A percentile compares a stretch with the other conserved stretches of the same genome.
These are phyloP conservation scores for Calycopis cecrops DNA, from an alignment of 1,140 invertebrate species.

Conservation along the genomic window DNA sequence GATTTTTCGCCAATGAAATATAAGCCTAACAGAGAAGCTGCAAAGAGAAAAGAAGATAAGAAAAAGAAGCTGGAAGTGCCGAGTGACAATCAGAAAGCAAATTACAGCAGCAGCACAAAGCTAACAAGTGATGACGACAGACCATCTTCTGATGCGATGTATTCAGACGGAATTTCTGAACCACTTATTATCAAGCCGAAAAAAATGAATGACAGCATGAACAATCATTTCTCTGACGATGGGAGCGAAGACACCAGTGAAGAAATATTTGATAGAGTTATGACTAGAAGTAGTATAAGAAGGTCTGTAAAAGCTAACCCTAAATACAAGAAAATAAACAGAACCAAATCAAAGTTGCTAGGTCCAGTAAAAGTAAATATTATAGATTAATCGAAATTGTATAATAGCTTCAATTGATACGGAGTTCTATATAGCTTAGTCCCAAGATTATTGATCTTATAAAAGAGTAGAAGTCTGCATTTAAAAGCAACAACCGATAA, in stretches of 20 bases:
- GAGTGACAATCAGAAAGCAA: slow-evolving; percentile 31
- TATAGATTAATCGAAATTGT: slow-evolving; percentile 38
- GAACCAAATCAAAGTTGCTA: slow-evolving; percentile 62
- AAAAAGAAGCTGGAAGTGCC: slow-evolving; percentile 52
- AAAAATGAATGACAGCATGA: slow-evolving; percentile 66
- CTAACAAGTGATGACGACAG: slow-evolving; percentile 59
- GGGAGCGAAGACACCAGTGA: slow-evolving; percentile 67
- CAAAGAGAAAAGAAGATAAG: slow-evolving; percentile 64
- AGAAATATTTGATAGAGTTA: slow-evolving; percentile 66
- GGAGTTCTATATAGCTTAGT: too few relatives aligned
- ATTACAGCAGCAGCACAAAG: slow-evolving; percentile 44
- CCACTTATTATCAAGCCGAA: slow-evolving; percentile 52
- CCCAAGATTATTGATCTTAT: too few relatives aligned
- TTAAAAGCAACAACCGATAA: too few relatives aligned
- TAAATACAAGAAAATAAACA: slow-evolving; percentile 67
- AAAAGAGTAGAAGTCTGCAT: too few relatives aligned
- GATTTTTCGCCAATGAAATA: slow-evolving; percentile 72
- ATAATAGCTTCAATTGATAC: too few relatives aligned
- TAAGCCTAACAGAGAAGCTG: slow-evolving; percentile 44
- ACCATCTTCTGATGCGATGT: slow-evolving; percentile 40
- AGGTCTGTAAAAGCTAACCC: slow-evolving; percentile 67
- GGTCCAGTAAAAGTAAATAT: slow-evolving; percentile 68
- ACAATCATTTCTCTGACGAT: slow-evolving; percentile 67
- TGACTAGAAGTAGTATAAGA: slow-evolving; percentile 63
- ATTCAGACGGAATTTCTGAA: slow-evolving; percentile 47